These are phyloP conservation scores for Rhogogaster chlorosoma DNA, from an alignment of 2,888 invertebrate species.

Conservation along the genomic window DNA sequence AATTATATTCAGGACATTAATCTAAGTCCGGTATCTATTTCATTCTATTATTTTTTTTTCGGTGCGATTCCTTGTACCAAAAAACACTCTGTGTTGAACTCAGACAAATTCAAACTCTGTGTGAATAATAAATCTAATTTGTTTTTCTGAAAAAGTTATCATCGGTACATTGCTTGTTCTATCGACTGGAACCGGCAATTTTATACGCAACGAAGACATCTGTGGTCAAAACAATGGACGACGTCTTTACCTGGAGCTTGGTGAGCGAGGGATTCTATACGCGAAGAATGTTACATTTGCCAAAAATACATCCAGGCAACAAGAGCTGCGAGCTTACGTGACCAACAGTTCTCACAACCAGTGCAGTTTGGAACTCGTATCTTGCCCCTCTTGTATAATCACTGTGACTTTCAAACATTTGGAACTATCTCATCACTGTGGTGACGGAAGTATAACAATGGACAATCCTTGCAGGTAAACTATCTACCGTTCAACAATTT, in stretches of 20 bases:
- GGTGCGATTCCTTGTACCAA: not conserved
- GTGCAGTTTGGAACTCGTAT: slow-evolving; percentile 84
- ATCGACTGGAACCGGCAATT: slow-evolving; percentile 60
- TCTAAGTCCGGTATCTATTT: not conserved
- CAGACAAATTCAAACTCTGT: not conserved
- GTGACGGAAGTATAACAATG: slow-evolving; percentile 71
- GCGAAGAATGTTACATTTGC: slow-evolving; percentile 73
- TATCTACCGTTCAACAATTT: not conserved
- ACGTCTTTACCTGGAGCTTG: slow-evolving; percentile 75
- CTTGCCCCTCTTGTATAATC: slow-evolving; percentile 86
- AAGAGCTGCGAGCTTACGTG: slow-evolving; percentile 61
- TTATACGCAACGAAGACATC: slow-evolving; percentile 75
- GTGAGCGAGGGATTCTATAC: slow-evolving; percentile 73
- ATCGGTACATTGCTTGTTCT: slow-evolving; percentile 52
- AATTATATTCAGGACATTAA: not conserved
- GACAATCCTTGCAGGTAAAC: slow-evolving; percentile 77
- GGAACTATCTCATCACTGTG: slow-evolving; percentile 75
- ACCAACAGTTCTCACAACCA: slow-evolving; percentile 77
- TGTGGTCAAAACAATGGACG: slow-evolving; percentile 76
- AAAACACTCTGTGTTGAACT: not conserved
- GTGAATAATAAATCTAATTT: not conserved
- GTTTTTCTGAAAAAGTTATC: slow-evolving; percentile 32
- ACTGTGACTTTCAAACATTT: slow-evolving; percentile 79
- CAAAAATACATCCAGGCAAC: slow-evolving; percentile 65
- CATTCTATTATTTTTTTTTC: not conserved